Percentiles rank a stretch among this genome's conserved stretches.
Conservation (phyloP, 2,888 invertebrate species). For the Oegoconia quadripuncta region DNA sequence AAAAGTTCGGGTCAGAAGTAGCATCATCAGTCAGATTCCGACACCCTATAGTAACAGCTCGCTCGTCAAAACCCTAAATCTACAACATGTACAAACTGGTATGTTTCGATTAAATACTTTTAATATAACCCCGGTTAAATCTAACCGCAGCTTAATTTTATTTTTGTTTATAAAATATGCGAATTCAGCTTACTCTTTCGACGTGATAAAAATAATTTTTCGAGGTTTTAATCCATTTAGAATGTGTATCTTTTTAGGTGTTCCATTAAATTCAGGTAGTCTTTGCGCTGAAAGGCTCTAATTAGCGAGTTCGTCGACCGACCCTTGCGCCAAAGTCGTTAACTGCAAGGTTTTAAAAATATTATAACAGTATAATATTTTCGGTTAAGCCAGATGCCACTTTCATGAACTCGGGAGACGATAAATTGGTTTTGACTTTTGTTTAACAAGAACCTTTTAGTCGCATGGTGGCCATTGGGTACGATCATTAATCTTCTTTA, state of each 20-base stretch:
- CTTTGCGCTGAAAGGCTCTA: slow-evolving; percentile 11
- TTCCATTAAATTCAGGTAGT: slow-evolving; percentile 3
- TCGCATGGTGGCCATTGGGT: not conserved
- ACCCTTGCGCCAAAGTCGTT: slow-evolving; percentile 14
- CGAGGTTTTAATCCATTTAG: not conserved
- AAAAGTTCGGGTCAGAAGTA: slow-evolving; percentile 27
- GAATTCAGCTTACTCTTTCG: not conserved
- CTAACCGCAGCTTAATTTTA: not conserved
- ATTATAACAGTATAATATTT: slow-evolving; percentile 9
- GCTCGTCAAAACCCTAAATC: slow-evolving; percentile 28
- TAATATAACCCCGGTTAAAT: too few relatives aligned
- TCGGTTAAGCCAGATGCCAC: slow-evolving; percentile 8
- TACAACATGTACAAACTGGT: slow-evolving; percentile 65
- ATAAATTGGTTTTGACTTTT: not conserved
- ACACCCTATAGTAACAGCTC: slow-evolving; percentile 36
- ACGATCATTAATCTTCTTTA: not conserved
- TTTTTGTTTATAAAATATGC: not conserved
- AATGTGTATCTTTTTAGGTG: not conserved
- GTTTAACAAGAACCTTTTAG: too few relatives aligned
- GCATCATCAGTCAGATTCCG: slow-evolving; percentile 51
- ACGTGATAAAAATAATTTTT: not conserved
- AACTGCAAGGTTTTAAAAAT: slow-evolving; percentile 12
- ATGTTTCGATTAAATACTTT: slow-evolving; percentile 26
- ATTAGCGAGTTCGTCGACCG: slow-evolving; percentile 28
- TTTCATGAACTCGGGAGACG: slow-evolving; percentile 2